A percentile compares a stretch with the other conserved stretches of the same genome.
Evolutionary conservation across 2,888 invertebrate species (phyloP).

Genomic region (Eupithecia centaureata): DNA sequence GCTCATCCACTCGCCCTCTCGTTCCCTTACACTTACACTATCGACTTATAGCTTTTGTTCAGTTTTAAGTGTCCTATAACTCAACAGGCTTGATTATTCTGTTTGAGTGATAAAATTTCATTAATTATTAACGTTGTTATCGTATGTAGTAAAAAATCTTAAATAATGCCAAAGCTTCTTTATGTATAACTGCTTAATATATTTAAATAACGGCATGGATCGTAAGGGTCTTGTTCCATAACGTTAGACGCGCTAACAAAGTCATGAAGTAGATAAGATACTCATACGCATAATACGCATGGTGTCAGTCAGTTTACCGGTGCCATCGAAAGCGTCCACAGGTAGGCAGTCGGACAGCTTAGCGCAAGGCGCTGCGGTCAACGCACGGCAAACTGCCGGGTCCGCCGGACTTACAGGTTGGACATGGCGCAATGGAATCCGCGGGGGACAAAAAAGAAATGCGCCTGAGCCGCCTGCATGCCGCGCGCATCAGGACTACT

Average conservation of each 20-base stretch:
- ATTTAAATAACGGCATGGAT: background rate
- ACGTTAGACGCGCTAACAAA: background rate
- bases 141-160: background rate
- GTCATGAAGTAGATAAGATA: background rate
- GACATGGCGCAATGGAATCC: slow-evolving; percentile 81
- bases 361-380: slow-evolving; percentile 73
- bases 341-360: slow-evolving; percentile 70
- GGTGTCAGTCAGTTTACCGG: slow-evolving; percentile 39
- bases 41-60: background rate
- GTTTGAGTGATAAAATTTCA: background rate
- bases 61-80: background rate
- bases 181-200: background rate
- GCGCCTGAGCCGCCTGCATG: slow-evolving; percentile 63
- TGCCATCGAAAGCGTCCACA: slow-evolving; percentile 65
- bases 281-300: background rate
- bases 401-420: slow-evolving; percentile 78
- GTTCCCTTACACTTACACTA: slow-evolving; percentile 48
- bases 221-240: background rate
- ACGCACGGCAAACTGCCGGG: slow-evolving; percentile 78
- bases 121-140: background rate
- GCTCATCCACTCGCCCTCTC: slow-evolving; percentile 67
- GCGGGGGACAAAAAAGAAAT: slow-evolving; percentile 78
- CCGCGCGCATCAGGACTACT: slow-evolving; percentile 66
- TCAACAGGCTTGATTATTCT: background rate
- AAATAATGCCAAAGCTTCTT: background rate